Evolutionary conservation across 2,113 vertebrate species (phyloP).

Genomic region (Myrmecobius fasciatus): DNA sequence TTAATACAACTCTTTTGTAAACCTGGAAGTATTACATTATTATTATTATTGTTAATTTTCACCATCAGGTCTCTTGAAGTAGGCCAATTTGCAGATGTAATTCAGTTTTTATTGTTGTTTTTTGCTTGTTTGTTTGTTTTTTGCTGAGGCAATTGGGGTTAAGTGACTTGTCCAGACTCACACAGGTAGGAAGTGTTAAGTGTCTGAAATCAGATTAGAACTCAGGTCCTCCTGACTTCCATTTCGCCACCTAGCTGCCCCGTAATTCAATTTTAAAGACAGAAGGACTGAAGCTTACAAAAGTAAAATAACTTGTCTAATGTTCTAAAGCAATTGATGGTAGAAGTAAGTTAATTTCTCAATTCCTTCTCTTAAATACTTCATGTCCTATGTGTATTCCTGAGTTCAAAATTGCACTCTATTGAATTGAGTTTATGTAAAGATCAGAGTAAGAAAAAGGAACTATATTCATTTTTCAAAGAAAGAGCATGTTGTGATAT

Average conservation of each 20-base stretch:
- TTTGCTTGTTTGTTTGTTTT: no score
- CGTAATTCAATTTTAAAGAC: no score
- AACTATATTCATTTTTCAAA: constrained; percentile 6
- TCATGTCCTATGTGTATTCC: not conserved
- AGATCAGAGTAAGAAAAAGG: not conserved
- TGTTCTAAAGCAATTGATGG: not conserved
- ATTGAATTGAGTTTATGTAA: not conserved
- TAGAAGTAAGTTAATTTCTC: not conserved
- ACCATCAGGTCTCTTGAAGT: constrained; percentile 6
- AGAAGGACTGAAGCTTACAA: not conserved
- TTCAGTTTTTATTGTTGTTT: no score
- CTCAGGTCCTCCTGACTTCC: no score
- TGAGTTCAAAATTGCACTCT: not conserved
- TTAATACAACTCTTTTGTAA: not conserved
- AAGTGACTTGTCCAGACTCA: no score
- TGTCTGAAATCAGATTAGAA: no score
- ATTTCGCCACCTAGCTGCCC: no score
- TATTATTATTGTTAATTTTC: no score
- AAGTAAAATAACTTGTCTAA: not conserved
- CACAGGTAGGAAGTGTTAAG: no score
- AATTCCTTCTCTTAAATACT: not conserved
- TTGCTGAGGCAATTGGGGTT: no score
- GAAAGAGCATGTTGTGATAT: constrained; percentile 35
- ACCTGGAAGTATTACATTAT: not conserved
- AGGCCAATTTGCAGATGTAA: not conserved